Conservation (phyloP, 2,888 invertebrate genomes). For the Pocota personata region DNA sequence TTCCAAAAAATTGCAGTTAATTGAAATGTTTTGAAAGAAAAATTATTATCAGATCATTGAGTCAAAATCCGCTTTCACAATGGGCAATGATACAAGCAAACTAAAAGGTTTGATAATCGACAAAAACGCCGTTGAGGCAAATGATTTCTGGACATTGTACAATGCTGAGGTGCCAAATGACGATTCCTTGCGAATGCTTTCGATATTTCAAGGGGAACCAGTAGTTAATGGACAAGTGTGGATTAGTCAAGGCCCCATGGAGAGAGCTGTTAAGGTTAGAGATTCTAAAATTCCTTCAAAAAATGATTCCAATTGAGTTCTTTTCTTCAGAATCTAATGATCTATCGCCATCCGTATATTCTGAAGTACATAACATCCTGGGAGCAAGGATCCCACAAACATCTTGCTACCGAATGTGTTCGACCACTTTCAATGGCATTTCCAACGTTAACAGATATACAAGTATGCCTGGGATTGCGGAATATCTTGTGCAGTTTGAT, state of each 20-base stretch:
- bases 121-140: constrained; percentile 89
- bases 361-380: constrained; percentile 92
- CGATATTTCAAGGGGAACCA: constrained; percentile 90
- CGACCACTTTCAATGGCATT: constrained; percentile 89
- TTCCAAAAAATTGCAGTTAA: background rate
- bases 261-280: constrained; percentile 90
- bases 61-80: constrained; percentile 78
- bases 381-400: constrained; percentile 89
- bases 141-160: constrained; percentile 91
- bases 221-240: constrained; percentile 87
- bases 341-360: constrained; percentile 94
- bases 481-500: constrained; percentile 91
- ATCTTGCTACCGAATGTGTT: constrained; percentile 92
- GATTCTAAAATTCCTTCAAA: background rate
- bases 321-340: constrained; percentile 89
- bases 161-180: constrained; percentile 80
- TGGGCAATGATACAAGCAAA: constrained; percentile 91
- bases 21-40: constrained; percentile 38
- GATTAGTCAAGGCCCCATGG: constrained; percentile 87
- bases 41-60: background rate
- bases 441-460: constrained; percentile 87
- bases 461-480: constrained; percentile 93
- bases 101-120: constrained; percentile 88
- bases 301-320: background rate
- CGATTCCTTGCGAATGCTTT: constrained; percentile 86